Conservation (phyloP, 2,113 vertebrate species). For the Pithys albifrons region DNA sequence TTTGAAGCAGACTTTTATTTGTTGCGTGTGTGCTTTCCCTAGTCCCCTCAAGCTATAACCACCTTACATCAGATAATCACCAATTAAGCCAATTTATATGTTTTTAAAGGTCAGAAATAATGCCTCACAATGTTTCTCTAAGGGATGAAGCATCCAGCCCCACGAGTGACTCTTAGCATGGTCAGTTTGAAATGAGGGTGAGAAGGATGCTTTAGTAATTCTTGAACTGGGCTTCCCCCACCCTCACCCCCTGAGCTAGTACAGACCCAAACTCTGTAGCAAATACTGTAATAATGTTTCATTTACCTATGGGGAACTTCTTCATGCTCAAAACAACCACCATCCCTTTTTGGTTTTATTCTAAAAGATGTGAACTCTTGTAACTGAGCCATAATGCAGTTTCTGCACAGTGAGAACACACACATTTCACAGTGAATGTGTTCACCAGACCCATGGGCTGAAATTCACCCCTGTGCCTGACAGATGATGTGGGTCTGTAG, state of each 20-base stretch:
- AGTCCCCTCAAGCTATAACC: background rate
- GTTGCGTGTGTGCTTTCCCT: background rate
- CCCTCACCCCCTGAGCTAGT: background rate
- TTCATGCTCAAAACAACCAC: background rate
- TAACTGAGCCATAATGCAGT: background rate
- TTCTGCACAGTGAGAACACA: background rate
- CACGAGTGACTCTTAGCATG: background rate
- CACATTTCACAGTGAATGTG: background rate
- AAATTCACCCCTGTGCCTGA: background rate
- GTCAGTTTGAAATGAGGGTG: background rate
- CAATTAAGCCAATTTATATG: background rate
- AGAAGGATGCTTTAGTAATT: background rate
- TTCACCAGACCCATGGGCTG: background rate
- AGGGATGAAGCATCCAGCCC: background rate
- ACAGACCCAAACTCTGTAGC: background rate
- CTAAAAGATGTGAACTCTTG: background rate
- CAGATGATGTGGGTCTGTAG: background rate
- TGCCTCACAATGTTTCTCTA: background rate
- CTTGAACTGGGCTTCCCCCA: background rate
- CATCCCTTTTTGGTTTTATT: background rate
- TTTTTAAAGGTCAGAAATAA: slow-evolving; percentile 39
- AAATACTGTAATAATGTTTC: background rate
- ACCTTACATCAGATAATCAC: background rate
- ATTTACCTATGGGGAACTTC: background rate
- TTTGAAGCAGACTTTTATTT: slow-evolving; percentile 22